Base-by-base conservation (phyloP, 2,888 invertebrate species). In the Stenolophus ochropezus region DNA sequence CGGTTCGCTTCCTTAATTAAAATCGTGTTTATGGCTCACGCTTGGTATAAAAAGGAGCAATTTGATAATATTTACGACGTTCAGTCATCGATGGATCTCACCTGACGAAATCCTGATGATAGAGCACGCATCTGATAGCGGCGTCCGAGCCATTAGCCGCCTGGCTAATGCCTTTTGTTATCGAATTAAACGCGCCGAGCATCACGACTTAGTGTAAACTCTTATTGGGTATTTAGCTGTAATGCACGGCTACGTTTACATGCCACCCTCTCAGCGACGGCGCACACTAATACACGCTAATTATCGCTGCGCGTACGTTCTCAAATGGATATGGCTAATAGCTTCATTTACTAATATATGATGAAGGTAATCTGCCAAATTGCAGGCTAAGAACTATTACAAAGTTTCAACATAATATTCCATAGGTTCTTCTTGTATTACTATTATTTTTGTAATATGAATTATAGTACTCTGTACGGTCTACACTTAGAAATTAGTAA, bases 121-220 rank as follows among this genome's bases (percentile, higher is more conserved):
- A 77, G 56, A 56, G 42, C 18, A 61, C 58, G 58, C 78, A 79
- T 79, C 79, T 79, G 79, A 79, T 79, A 79, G 23, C 69, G 51
- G 21, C 49, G 33, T 42, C 33, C 27, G 71, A 79, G 79, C 18
- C 69, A 53, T 79, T 76, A 75, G 56, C 76, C 76, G 74, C 25
- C 14, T 11, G 42, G 21, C 76, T 76, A 76, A 76, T 76, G 58
- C 56, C 27, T 58, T 79, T 79, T 79, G 79, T 79, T 79, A 79
- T 79, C 79, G 79, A 79, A 79, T 79, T 79, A 79, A 79, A 79
- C 79, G 53, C 33, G 49, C 21, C 51, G 65, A 69, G 18, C 53
- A 79, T 79, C 79, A 79, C 79, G 79, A 79, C 79, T 79, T 76
- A 69, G 79, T 79, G 79, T 79, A 79, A 79, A 79, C 71, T 79